phyloP scores from a whole-genome alignment of 92 coral and sea anemone genomes.

The Pocillopora grandis region DNA sequence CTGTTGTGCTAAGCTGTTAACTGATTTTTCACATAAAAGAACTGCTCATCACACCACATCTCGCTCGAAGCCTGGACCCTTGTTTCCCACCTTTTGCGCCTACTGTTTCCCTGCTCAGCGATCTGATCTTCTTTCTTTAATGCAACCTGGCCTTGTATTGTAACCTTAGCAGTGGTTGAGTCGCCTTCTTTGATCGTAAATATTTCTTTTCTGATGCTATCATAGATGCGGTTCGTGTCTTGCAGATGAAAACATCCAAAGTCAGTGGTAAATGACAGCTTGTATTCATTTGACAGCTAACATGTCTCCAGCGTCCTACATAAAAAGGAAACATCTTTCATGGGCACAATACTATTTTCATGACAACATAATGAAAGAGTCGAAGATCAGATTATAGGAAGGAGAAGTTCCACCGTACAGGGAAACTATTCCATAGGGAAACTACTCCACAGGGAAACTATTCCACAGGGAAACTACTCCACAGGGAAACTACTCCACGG shows the following conservation, averaged over 20 bases:
- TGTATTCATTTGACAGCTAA: conserved; percentile 40
- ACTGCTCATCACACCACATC: conserved; percentile 66
- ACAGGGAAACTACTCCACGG: too few species aligned
- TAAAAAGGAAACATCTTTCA: background rate
- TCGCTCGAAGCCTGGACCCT: conserved; percentile 49
- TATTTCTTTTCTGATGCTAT: conserved; percentile 32
- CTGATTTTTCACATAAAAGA: conserved; percentile 49
- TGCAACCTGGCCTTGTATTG: conserved; percentile 45
- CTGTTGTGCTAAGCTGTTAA: conserved; percentile 43
- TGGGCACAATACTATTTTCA: too few species aligned
- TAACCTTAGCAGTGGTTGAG: conserved; percentile 59
- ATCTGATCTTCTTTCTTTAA: conserved; percentile 48
- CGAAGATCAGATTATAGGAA: too few species aligned
- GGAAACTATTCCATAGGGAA: too few species aligned
- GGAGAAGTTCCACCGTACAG: too few species aligned
- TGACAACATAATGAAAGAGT: too few species aligned
- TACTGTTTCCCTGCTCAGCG: conserved; percentile 24
- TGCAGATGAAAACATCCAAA: conserved; percentile 47
- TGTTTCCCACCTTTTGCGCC: conserved; percentile 50
- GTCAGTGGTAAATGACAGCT: conserved; percentile 44
- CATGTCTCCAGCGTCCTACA: conserved; percentile 44
- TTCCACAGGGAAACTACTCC: too few species aligned
- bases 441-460: too few species aligned
- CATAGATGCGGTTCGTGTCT: conserved; percentile 56
- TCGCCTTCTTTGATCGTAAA: conserved; percentile 57